Evolutionary conservation across 2,113 vertebrate species (phyloP).

Genomic region (Ancistrus triradiatus): DNA sequence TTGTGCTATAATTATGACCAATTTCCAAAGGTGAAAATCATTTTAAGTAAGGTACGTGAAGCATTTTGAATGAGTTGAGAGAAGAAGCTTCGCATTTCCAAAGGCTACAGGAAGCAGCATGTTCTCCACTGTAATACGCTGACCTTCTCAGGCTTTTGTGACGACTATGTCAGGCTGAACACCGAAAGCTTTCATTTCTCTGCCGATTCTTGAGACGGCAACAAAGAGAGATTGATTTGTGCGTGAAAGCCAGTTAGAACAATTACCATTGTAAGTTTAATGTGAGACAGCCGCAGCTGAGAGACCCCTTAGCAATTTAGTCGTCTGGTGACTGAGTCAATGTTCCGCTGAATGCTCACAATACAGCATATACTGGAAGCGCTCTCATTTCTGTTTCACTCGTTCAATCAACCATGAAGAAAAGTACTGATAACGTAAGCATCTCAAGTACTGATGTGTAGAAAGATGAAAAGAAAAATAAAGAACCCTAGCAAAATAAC

Average conservation of each 20-base stretch:
- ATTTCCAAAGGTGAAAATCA: no score
- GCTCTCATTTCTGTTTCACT: background rate
- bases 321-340: constrained; percentile 12
- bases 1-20: no score
- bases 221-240: constrained; percentile 19
- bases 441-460: no score
- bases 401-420: no score
- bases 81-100: background rate
- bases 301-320: constrained; percentile 12
- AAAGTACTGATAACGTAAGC: no score
- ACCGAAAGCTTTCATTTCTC: background rate
- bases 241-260: constrained; percentile 13
- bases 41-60: background rate
- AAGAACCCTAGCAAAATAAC: background rate
- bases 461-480: no score
- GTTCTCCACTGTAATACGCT: background rate
- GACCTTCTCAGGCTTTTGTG: background rate
- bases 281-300: constrained; percentile 17
- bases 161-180: background rate
- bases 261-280: constrained; percentile 36
- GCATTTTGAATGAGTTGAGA: background rate
- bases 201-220: background rate
- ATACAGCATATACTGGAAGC: background rate
- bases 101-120: background rate
- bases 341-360: constrained; percentile 5